Base-by-base conservation (phyloP, 2,888 invertebrate species). In the Malachius bipustulatus region DNA sequence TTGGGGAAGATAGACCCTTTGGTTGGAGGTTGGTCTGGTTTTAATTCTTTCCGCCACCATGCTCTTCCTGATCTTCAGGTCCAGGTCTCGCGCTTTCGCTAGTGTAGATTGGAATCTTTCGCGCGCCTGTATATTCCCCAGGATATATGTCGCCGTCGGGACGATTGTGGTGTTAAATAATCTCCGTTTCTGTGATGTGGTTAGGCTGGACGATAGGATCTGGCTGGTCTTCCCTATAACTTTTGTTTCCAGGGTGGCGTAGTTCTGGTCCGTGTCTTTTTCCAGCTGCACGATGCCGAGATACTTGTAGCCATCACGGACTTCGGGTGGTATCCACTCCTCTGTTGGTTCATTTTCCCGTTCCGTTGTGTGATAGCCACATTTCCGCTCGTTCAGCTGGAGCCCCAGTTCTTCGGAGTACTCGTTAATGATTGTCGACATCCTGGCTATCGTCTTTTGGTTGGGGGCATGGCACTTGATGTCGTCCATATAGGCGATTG, bases 251-350 rank as follows among this genome's bases (percentile, higher is more conserved):
- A 28, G 8, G 4, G 6, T 28, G 8, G 8, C 11, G 4, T 4
- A 8, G 29, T 28, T 28, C 9, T 6, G 13, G 6, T 6, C 9
- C 9, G 29, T 28, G 29, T 28, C 29, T n/a, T 13, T 8, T 8
- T 28, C 29, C 10, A 28, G 13, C 10, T 28, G 29, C 6, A 9
- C 29, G 6, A 28, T 9, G 8, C 29, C 10, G 13, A 28, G 29
- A 11, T 28, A 28, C 10, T 28, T 28, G 29, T 28, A 28, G 4
- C 29, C 29, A 6, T 28, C 29, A 9, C 29, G 8, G 8, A 28
- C 11, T n/a, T 12, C 8, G 6, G 29, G 29, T 6, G 12, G 10
- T 6, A 28, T 9, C 10, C 9, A 11, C 29, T 4, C 11, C 4
- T 4, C 29, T 6, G 8, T 13, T 9, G 8, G 8, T 4, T 28